Conservation (phyloP, 2,113 vertebrate genomes). For the Onychostoma macrolepis region DNA sequence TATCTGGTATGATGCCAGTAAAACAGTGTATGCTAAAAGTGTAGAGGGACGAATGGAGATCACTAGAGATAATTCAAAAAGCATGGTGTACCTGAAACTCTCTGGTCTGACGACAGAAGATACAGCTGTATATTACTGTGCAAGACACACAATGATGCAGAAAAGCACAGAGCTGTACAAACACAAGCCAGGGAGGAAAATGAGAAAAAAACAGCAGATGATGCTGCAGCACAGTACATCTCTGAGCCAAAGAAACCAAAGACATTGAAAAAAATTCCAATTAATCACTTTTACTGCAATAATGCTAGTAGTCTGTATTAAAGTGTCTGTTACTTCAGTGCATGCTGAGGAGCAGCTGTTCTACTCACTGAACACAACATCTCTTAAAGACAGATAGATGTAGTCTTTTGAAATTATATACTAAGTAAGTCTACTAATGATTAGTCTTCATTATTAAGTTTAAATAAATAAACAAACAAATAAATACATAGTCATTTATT, state of each 20-base stretch:
- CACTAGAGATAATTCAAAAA: background rate
- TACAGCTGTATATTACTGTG: constrained; percentile 51
- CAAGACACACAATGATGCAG: constrained; percentile 45
- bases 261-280: too few species aligned
- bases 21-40: constrained; percentile 43
- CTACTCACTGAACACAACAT: too few species aligned
- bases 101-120: constrained; percentile 58
- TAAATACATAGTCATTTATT: too few species aligned
- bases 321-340: too few species aligned
- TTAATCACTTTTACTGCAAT: too few species aligned
- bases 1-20: constrained; percentile 29
- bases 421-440: too few species aligned
- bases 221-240: background rate
- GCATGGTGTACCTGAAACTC: constrained; percentile 47
- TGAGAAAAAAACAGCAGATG: background rate
- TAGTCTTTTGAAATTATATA: too few species aligned
- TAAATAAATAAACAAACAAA: too few species aligned
- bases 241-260: background rate
- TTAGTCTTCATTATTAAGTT: too few species aligned
- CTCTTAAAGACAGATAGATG: too few species aligned
- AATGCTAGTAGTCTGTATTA: too few species aligned
- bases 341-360: too few species aligned
- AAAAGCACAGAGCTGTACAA: constrained; percentile 16
- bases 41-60: constrained; percentile 57
- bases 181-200: background rate